Conservation (phyloP, 2,888 invertebrate genomes). For the Hecatera dysodea region DNA sequence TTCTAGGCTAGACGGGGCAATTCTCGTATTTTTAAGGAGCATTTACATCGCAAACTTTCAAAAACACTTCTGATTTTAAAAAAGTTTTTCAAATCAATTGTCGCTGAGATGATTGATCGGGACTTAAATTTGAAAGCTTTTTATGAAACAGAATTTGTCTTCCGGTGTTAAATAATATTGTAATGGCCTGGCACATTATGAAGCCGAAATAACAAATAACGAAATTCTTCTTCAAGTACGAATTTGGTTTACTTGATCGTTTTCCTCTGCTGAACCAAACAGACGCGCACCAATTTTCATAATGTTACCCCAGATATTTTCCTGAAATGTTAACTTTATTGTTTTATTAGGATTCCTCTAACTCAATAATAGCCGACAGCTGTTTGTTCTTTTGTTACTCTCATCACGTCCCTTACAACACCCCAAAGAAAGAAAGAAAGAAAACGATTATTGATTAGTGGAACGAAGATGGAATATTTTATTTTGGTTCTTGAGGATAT, state of each 20-base stretch:
- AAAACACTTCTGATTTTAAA: no score
- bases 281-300: neutral
- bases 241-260: neutral
- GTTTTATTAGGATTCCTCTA: conserved; percentile 31
- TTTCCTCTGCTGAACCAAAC: neutral
- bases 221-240: neutral
- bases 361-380: conserved; percentile 48
- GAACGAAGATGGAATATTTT: conserved; percentile 44
- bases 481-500: conserved; percentile 21
- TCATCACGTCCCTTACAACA: conserved; percentile 37
- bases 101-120: no score
- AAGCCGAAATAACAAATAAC: neutral
- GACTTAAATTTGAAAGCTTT: no score
- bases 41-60: no score
- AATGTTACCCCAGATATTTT: conserved; percentile 21
- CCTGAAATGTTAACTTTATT: conserved; percentile 31
- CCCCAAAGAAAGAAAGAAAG: conserved; percentile 41
- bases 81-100: no score
- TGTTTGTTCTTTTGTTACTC: conserved; percentile 32
- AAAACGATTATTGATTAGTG: conserved; percentile 54
- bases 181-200: no score
- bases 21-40: no score
- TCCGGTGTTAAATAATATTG: no score
- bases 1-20: no score
- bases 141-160: no score